Evolutionary conservation across 2,797 vertebrate genomes (phyloP).

Genomic region (Poeciliopsis infans): DNA sequence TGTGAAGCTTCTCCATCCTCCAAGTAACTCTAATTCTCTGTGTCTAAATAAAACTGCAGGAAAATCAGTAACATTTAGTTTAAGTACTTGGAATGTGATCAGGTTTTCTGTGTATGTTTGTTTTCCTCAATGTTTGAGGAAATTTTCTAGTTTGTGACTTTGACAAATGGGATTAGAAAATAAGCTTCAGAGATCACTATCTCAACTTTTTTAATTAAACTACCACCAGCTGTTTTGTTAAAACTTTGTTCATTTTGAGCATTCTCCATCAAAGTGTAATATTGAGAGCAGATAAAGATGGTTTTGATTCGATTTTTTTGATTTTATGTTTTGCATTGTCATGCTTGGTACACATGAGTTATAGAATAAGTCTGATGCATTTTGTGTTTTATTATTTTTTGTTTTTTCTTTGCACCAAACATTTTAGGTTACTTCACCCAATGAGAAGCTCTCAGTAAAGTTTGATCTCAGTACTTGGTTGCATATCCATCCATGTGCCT

Average conservation of each 20-base stretch:
- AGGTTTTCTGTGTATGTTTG: not conserved
- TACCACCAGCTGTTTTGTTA: not conserved
- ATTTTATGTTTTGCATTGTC: not conserved
- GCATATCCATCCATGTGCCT: conserved; percentile 53
- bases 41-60: not conserved
- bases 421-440: conserved; percentile 53
- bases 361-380: not conserved
- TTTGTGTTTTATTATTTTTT: conserved; percentile 2
- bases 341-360: not conserved
- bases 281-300: not conserved
- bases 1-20: not conserved
- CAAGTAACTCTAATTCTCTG: not conserved
- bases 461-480: conserved; percentile 32
- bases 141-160: not conserved
- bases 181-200: not conserved
- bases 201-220: not conserved
- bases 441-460: conserved; percentile 16
- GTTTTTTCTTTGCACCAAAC: conserved; percentile 50
- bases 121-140: not conserved
- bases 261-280: not conserved
- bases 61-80: not conserved
- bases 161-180: not conserved
- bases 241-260: not conserved
- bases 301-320: not conserved
- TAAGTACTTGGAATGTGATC: not conserved